Evolutionary conservation across 2,888 invertebrate species (phyloP), one percentile per base, ranked within the genome.

Genomic region (Papilio gigon): DNA sequence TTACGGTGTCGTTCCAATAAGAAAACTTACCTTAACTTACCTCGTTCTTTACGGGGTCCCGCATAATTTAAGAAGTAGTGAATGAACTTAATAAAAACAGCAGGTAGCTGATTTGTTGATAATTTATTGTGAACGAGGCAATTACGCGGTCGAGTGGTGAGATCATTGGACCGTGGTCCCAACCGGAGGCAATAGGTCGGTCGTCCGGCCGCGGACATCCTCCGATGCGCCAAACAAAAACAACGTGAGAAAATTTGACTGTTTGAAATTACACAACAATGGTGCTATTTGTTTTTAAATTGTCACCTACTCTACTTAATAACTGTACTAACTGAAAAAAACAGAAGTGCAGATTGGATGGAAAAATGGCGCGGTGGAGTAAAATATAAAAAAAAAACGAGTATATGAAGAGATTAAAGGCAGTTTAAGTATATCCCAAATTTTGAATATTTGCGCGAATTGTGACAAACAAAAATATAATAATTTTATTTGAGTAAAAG

Each of bases 81-180:
- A 42, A 66, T 42, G 12, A 72, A 73, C 69, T 70, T 70, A 74
- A 76, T 71, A 73, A 71, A 68, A 65, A 71, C 20, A 61, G 66
- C 44, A 67, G 58, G 56, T 61, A 66, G 65, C 44, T 58, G 47
- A 67, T 68, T 66, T 47, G 61, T 65, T 69, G 72, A 70, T 75
- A 78, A 81, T 78, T 80, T 76, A 77, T 78, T 76, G 74, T 78
- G 75, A 85, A 83, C 78, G 68, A 82, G 80, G 76, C 74, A 83
- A 87, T 88, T 82, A 83, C 79, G 84, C 77, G 87, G 82, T 81
- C 75, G 77, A 80, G 67, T 75, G 76, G 79, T 68, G 75, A 74
- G 77, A 75, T 75, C 81, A 81, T 82, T 85, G 76, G 75, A 84
- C 78, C 84, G 80, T 80, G 76, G 71, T 75, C 69, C 40, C 64